phyloP scores from a whole-genome alignment of 1,140 invertebrate species.

The Lucilia cuprina region DNA sequence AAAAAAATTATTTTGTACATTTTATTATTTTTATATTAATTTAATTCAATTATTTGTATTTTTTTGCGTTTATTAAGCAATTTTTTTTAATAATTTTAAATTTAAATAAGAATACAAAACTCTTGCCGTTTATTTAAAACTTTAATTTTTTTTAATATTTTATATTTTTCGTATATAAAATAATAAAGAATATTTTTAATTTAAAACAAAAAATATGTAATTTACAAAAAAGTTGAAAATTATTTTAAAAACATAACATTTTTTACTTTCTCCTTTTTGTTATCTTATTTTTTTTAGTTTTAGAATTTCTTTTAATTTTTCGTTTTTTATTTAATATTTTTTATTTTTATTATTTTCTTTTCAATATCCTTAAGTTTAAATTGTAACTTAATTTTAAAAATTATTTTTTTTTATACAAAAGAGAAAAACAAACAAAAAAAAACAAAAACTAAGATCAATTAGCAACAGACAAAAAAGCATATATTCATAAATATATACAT shows the following conservation, averaged over 20 bases:
- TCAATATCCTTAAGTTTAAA: not conserved
- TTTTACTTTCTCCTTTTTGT: not conserved
- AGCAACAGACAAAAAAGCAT: slow-evolving; percentile 13
- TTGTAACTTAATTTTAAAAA: slow-evolving; percentile 28
- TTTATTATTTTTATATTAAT: slow-evolving; percentile 5
- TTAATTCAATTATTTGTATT: slow-evolving; percentile 11
- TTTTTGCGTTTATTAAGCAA: not conserved
- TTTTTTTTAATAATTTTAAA: slow-evolving; percentile 11
- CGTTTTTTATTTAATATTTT: not conserved
- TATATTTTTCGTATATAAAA: slow-evolving; percentile 13
- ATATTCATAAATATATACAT: not conserved
- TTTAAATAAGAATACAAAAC: slow-evolving; percentile 2
- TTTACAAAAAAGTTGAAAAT: not conserved
- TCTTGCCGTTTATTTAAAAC: slow-evolving; percentile 23
- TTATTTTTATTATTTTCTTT: not conserved
- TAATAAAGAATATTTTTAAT: not conserved
- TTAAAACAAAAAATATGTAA: not conserved
- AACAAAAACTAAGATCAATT: slow-evolving; percentile 2
- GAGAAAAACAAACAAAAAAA: no score
- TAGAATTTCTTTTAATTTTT: not conserved
- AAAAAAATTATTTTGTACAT: slow-evolving; percentile 3
- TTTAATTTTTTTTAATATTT: slow-evolving; percentile 23
- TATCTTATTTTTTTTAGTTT: not conserved
- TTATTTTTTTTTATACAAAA: slow-evolving; percentile 14
- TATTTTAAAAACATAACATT: not conserved